Conservation (phyloP, 2,797 vertebrate species). For the Lutjanus campechanus region DNA sequence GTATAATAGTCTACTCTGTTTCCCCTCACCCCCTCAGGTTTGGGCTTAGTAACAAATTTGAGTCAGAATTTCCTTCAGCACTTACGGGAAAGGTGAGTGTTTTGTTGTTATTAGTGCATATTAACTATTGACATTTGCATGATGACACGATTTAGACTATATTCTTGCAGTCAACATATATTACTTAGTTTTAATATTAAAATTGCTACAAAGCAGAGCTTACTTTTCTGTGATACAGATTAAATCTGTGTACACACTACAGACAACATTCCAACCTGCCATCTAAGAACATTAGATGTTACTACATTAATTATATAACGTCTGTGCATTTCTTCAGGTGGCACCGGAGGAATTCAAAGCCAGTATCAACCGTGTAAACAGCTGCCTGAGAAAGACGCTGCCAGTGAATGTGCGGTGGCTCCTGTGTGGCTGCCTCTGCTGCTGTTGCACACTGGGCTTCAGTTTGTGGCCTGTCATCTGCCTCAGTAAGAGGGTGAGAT, state of each 20-base stretch:
- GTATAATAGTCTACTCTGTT: neutral
- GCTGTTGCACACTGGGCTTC: slow-evolving; percentile 98
- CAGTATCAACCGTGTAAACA: slow-evolving; percentile 96
- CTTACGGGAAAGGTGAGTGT: slow-evolving; percentile 97
- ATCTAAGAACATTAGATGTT: neutral
- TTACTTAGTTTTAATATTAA: neutral
- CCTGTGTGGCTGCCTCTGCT: slow-evolving; percentile 98
- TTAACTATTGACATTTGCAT: neutral
- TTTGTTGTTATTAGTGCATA: neutral
- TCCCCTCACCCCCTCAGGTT: slow-evolving; percentile 85
- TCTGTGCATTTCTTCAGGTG: slow-evolving; percentile 83
- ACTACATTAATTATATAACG: neutral
- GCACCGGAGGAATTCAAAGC: slow-evolving; percentile 99
- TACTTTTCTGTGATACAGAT: neutral
- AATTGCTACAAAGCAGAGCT: neutral
- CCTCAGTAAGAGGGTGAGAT: slow-evolving; percentile 98
- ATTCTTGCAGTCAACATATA: neutral
- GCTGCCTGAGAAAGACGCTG: slow-evolving; percentile 97
- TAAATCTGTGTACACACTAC: neutral
- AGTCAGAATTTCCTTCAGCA: slow-evolving; percentile 98
- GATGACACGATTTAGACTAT: neutral
- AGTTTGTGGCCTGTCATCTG: slow-evolving; percentile 99
- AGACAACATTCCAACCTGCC: neutral
- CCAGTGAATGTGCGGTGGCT: slow-evolving; percentile 98
- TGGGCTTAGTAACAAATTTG: slow-evolving; percentile 99